A percentile compares a stretch with the other conserved stretches of the same genome.
phyloP scores from a whole-genome alignment of 2,113 vertebrate species.

The Gobio gobio region DNA sequence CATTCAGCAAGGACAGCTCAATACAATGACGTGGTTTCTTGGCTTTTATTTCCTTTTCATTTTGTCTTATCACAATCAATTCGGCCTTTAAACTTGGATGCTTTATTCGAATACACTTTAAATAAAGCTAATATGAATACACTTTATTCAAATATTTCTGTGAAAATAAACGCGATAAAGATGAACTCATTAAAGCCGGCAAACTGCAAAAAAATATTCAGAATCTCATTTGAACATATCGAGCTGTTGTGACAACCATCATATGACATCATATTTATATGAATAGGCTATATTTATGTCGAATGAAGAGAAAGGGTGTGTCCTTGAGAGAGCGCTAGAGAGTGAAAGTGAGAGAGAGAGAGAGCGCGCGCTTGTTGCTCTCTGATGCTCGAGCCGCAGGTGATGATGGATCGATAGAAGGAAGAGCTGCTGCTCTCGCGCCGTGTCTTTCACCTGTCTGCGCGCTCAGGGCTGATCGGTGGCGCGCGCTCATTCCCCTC shows the following conservation, averaged over 20 bases:
- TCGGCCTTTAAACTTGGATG: background rate
- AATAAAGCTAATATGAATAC: background rate
- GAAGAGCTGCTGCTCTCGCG: slow-evolving; percentile 52
- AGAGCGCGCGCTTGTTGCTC: background rate
- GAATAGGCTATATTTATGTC: background rate
- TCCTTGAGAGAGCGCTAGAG: background rate
- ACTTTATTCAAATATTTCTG: background rate
- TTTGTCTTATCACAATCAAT: background rate
- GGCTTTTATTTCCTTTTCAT: background rate
- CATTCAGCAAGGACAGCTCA: background rate
- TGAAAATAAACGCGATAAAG: background rate
- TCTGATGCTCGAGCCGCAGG: slow-evolving; percentile 5
- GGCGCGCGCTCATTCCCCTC: background rate
- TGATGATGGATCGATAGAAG: slow-evolving; percentile 36
- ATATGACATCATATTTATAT: slow-evolving; percentile 1
- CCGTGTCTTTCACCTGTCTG: slow-evolving; percentile 52
- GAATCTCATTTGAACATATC: background rate
- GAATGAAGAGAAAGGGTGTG: slow-evolving; percentile 2
- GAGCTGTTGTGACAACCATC: background rate
- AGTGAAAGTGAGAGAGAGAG: slow-evolving; percentile 22
- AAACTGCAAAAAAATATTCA: too few species aligned
- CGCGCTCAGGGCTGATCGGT: background rate
- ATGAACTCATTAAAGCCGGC: background rate
- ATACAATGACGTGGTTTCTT: background rate
- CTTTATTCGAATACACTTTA: background rate